Evolutionary conservation across 2,888 invertebrate species (phyloP), one percentile per base, ranked within the genome.

Genomic region (Biston stratarius): DNA sequence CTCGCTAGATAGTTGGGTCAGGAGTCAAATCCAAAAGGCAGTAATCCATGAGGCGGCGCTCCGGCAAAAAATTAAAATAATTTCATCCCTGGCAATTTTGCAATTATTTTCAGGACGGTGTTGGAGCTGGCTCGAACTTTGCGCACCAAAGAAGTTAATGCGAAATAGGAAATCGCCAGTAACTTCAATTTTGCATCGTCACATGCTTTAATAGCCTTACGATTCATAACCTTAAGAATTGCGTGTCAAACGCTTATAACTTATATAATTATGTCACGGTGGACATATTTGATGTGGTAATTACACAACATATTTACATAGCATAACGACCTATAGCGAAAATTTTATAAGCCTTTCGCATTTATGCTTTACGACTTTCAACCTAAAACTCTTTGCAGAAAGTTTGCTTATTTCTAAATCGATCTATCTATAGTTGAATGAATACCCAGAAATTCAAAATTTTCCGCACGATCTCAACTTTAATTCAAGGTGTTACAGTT

Each of bases 291-390:
- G 64, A 69, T 63, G 61, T 49, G 49, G 55, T 65, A 70, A 74
- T 74, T 73, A 61, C 15, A 49, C 61, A 70, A 69, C 69, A 63
- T 66, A 67, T 70, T 70, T 69, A 70, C 70, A 52, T 53, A 38
- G 24, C 44, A 15, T 57, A 57, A 64, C 64, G 52, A 53, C 53
- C 45, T 40, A 53, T 53, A 40, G 38, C 48, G 51, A 69, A 51
- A 65, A 65, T 52, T 62, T 57, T 24, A 56, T 45, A 63, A 62
- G 49, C 51, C 44, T 14, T 34, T 33, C 9, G 33, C n/a, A 38
- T 2, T 34, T 3, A n/a, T 24, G 10, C 45, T 2, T 5, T 49
- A 36, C 15, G 8, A 61, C 0, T 72, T 63, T 64, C 34, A 48
- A 64, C 67, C 67, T 33, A 67, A 61, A 12, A 0, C n/a, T 45